Evolutionary conservation across 2,113 vertebrate genomes (phyloP).

Genomic region (Sterrhoptilus dennistouni): DNA sequence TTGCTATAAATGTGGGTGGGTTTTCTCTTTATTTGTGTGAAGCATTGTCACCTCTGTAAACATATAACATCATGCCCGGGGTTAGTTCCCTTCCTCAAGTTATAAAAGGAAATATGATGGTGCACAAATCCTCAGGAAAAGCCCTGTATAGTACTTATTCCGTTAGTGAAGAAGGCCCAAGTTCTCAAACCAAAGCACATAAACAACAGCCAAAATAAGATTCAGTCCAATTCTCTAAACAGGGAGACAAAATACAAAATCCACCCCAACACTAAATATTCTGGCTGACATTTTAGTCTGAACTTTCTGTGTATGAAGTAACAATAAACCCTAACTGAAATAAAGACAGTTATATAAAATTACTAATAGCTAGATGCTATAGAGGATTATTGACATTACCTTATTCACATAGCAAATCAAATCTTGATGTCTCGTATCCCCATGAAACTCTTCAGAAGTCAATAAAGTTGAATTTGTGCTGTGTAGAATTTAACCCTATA

Average conservation of each 20-base stretch:
- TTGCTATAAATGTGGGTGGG: neutral
- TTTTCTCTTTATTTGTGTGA: neutral
- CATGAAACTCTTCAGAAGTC: slow-evolving; percentile 1
- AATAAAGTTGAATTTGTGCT: neutral
- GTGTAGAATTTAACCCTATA: neutral
- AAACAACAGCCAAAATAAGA: neutral
- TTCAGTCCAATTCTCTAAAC: neutral
- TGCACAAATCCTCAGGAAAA: neutral
- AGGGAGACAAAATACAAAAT: neutral
- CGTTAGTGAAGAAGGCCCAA: neutral
- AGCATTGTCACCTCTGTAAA: neutral
- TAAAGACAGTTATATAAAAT: slow-evolving; percentile 38
- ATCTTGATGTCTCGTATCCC: neutral
- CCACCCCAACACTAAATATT: fast-evolving
- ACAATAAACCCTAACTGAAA: slow-evolving; percentile 42
- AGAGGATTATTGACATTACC: neutral
- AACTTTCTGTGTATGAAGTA: neutral
- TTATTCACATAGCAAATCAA: neutral
- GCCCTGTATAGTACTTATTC: neutral
- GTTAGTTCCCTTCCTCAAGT: neutral
- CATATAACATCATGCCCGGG: neutral
- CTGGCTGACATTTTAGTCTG: neutral
- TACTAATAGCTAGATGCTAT: neutral
- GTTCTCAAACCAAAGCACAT: neutral
- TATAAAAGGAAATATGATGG: neutral